phyloP scores from a whole-genome alignment of 2,888 invertebrate genomes.

The Eupithecia dodoneata region DNA sequence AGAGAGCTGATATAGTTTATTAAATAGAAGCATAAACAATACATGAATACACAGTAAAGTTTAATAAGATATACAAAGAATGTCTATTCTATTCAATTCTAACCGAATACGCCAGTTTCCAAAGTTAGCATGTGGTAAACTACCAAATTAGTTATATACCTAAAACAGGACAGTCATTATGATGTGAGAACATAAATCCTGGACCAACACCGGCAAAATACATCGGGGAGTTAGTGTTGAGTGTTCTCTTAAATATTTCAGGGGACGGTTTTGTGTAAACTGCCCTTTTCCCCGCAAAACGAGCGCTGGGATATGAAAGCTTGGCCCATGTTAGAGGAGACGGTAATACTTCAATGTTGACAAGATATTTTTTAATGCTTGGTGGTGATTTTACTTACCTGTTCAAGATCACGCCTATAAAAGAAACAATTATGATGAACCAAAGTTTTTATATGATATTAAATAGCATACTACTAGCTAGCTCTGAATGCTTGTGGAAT shows the following conservation, averaged over 20 bases:
- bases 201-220: constrained; percentile 49
- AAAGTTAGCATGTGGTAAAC: constrained; percentile 9
- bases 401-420: no score
- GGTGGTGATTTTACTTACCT: neutral
- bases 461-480: neutral
- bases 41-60: neutral
- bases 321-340: constrained; percentile 36
- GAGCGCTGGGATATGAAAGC: constrained; percentile 46
- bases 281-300: constrained; percentile 48
- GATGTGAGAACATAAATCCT: constrained; percentile 45
- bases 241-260: constrained; percentile 62
- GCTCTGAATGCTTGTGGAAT: neutral
- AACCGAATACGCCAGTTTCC: neutral
- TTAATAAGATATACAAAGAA: neutral
- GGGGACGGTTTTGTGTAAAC: constrained; percentile 52
- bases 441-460: neutral
- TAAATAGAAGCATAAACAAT: neutral
- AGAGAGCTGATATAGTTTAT: neutral
- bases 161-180: constrained; percentile 19
- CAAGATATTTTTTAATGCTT: neutral
- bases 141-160: neutral
- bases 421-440: neutral
- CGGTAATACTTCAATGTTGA: neutral
- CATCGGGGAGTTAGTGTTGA: constrained; percentile 48
- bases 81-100: neutral